phyloP scores from a whole-genome alignment of 2,797 vertebrate species.

The Acanthornis magna region DNA sequence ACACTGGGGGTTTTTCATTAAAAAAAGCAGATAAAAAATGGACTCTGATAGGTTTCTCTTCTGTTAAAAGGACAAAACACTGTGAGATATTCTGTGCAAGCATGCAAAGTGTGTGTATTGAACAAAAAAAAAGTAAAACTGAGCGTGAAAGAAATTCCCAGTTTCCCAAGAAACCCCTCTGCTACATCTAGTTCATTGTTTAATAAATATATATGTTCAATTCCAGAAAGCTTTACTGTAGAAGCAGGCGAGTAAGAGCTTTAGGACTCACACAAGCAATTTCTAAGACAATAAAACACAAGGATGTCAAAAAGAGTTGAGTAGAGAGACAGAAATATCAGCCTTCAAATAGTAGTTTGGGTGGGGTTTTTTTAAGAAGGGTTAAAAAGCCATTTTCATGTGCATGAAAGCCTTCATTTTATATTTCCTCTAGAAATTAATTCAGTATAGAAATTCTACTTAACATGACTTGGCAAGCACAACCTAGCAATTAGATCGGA shows the following conservation, averaged over 20 bases:
- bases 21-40: background rate
- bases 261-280: background rate
- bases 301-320: background rate
- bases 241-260: background rate
- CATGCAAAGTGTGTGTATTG: too few relatives aligned
- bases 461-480: background rate
- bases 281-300: background rate
- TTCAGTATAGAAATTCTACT: background rate
- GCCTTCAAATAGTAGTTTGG: background rate
- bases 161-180: background rate
- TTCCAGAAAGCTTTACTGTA: background rate
- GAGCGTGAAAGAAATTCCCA: background rate
- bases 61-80: background rate
- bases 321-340: background rate
- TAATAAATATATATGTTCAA: background rate
- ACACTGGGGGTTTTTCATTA: fast-evolving
- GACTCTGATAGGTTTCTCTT: background rate
- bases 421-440: conserved; percentile 6
- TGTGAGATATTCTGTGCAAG: background rate
- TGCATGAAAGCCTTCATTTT: background rate
- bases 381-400: background rate
- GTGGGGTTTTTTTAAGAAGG: background rate
- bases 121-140: background rate
- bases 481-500: background rate
- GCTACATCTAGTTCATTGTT: background rate